These are phyloP conservation scores for Polydrusus cervinus DNA, from an alignment of 2,888 invertebrate species.

Conservation along the genomic window DNA sequence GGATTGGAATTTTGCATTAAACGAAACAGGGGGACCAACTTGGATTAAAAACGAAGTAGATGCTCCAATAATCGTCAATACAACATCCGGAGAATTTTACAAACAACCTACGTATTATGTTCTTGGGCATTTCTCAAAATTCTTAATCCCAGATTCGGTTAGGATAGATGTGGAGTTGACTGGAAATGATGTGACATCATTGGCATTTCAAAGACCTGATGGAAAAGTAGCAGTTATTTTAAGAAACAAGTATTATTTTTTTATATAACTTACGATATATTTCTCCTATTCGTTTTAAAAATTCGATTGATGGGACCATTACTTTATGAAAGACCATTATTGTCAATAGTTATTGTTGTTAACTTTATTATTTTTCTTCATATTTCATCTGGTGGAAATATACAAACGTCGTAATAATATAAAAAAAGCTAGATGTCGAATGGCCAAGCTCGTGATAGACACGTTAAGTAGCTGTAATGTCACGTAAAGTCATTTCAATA, in stretches of 20 bases:
- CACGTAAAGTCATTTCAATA: too few relatives aligned
- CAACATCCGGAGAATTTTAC: slow-evolving; percentile 80
- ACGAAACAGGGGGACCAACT: slow-evolving; percentile 84
- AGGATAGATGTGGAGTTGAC: slow-evolving; percentile 62
- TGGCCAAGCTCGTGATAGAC: too few relatives aligned
- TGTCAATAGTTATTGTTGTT: too few relatives aligned
- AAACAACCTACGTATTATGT: slow-evolving; percentile 92
- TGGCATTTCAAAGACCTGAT: slow-evolving; percentile 74
- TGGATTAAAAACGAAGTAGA: slow-evolving; percentile 78
- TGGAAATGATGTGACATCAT: slow-evolving; percentile 48
- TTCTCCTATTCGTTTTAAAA: too few relatives aligned
- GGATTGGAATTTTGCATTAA: slow-evolving; percentile 89
- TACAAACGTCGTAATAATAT: too few relatives aligned
- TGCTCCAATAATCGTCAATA: slow-evolving; percentile 78
- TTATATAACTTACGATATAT: neutral
- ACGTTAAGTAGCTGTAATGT: too few relatives aligned
- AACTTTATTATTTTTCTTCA: too few relatives aligned
- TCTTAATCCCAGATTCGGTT: slow-evolving; percentile 77
- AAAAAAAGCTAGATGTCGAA: too few relatives aligned
- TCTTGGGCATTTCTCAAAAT: slow-evolving; percentile 82
- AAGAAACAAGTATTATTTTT: slow-evolving; percentile 71
- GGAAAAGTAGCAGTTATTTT: slow-evolving; percentile 72
- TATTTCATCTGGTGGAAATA: too few relatives aligned
- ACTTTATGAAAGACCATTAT: too few relatives aligned
- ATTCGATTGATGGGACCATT: too few relatives aligned